Evolutionary conservation across 2,888 invertebrate species (phyloP), one percentile per base, ranked within the genome.

Genomic region (Nephrocerus scutellatus): DNA sequence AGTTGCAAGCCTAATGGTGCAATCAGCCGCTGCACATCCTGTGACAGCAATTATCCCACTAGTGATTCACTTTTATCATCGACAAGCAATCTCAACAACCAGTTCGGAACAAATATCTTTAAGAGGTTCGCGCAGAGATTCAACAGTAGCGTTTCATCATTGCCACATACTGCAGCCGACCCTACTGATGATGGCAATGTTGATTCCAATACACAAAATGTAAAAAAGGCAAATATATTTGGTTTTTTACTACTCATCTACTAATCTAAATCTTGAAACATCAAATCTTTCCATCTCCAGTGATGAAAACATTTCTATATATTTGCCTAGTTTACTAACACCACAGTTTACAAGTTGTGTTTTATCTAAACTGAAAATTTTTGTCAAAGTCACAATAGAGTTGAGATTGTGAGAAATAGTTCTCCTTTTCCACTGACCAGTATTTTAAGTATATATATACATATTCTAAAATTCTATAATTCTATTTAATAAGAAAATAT

Each of bases 331-430:
- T n/a, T n/a, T n/a, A n/a, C n/a, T n/a, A n/a, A n/a, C n/a, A n/a
- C n/a, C n/a, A n/a, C n/a, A n/a, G n/a, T n/a, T n/a, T n/a, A n/a
- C n/a, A n/a, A n/a, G n/a, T n/a, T n/a, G n/a, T n/a, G n/a, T n/a
- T n/a, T n/a, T n/a, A n/a, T n/a, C n/a, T n/a, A n/a, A n/a, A n/a
- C n/a, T n/a, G n/a, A n/a, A n/a, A n/a, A n/a, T n/a, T n/a, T n/a
- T n/a, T n/a, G n/a, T 71, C 18, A 25, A 16, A 68, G 72, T 70
- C 68, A 88, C 90, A 68, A 82, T 84, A n/a, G n/a, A n/a, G n/a
- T n/a, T n/a, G n/a, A n/a, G n/a, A n/a, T n/a, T n/a, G n/a, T n/a
- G n/a, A n/a, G n/a, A n/a, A n/a, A n/a, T n/a, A n/a, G n/a, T n/a
- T n/a, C n/a, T n/a, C n/a, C n/a, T n/a, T n/a, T n/a, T n/a, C n/a